Evolutionary conservation across 30 jellyfish, hydroid and myxozoan genomes (phyloP), one percentile per base, ranked within the genome.

Genomic region (Chrysaora quinquecirrha): DNA sequence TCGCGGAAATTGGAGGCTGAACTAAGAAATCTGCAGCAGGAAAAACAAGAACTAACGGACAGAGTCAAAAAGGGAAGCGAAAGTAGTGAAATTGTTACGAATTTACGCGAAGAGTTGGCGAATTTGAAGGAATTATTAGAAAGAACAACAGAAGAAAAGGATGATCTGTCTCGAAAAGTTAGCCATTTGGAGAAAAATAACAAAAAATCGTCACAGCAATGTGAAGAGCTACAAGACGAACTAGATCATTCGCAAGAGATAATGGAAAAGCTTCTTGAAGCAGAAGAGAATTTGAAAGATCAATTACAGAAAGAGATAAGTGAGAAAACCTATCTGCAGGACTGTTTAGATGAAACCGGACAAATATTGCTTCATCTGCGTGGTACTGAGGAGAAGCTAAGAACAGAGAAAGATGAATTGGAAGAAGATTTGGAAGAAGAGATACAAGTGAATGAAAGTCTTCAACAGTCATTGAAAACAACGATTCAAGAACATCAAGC

Each of bases 171-270:
- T 14, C 43, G 83, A 19, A 87, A 87, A 88, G 77, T 78, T 30
- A 38, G 62, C n/a, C 89, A 80, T 60, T 64, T 94, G 35, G 97
- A 88, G 68, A 94, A 88, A 50, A 97, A 83, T 62, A 88, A 94
- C 43, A 75, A 76, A 49, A 81, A 77, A 30, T 48, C 31, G 19
- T 30, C 28, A 4, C 54, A 47, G 76, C 97, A 87, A 75, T 85
- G 90, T 52, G 99, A 94, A 12, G 99, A 94, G 50, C 82, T 94
- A 29, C 99, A 94, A 64, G 99, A 94, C 63, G 97, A 94, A 72
- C 75, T 94, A 20, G 99, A 82, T 21, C 99, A 94, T 66, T 79
- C 96, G 1, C 97, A 94, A 73, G 99, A 94, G 71, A 80, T 94
- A 1, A 73, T 94, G 50, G 97, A 83, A 69, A 82, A 94, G 61